phyloP scores from a whole-genome alignment of 2,113 vertebrate species.

The Peromyscus leucopus region DNA sequence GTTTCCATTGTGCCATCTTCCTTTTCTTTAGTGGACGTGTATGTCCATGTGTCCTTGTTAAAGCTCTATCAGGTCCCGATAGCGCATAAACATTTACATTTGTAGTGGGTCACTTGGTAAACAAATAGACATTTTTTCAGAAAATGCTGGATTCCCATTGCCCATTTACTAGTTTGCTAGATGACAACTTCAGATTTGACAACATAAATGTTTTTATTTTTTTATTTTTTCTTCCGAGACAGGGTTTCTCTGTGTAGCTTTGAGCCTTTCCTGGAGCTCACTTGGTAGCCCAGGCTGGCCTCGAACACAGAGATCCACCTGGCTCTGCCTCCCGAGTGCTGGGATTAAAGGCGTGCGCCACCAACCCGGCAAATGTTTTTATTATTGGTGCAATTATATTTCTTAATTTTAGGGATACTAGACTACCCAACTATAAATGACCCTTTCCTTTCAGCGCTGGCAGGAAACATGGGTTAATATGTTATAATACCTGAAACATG shows the following conservation, averaged over 20 bases:
- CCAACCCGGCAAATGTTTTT: too few species aligned
- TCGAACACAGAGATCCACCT: too few species aligned
- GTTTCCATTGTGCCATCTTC: background rate
- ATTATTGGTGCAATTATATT: constrained; percentile 27
- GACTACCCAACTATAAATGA: constrained; percentile 14
- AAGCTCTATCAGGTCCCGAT: background rate
- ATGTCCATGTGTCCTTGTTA: background rate
- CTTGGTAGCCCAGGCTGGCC: too few species aligned
- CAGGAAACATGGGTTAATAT: constrained; percentile 5
- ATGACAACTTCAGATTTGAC: constrained; percentile 28
- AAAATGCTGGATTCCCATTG: constrained; percentile 61
- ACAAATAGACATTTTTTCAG: constrained; percentile 24
- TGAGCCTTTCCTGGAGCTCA: too few species aligned
- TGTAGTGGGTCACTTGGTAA: background rate
- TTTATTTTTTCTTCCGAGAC: too few species aligned
- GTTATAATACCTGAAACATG: constrained; percentile 31
- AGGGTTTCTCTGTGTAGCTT: too few species aligned
- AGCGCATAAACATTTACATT: constrained; percentile 19
- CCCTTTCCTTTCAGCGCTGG: background rate
- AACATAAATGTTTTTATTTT: background rate
- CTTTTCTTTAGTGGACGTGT: background rate
- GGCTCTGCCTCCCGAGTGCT: too few species aligned
- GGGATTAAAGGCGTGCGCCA: too few species aligned
- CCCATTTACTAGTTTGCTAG: constrained; percentile 36
- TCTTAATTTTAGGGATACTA: constrained; percentile 42